Conservation (phyloP, 2,113 vertebrate species). For the Amphiprion ocellaris region DNA sequence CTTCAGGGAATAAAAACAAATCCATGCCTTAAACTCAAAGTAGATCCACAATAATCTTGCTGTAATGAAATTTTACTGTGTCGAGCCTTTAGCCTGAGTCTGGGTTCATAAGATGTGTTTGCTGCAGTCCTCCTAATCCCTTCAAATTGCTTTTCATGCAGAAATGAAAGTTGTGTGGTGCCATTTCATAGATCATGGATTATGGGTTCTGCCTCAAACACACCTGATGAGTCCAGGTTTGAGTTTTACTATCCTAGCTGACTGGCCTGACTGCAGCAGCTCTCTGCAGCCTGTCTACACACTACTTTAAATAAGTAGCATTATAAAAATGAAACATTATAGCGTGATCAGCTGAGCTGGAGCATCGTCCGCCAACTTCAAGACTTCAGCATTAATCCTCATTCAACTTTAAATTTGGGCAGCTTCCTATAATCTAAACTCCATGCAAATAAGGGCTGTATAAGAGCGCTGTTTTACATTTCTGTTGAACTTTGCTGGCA, state of each 20-base stretch:
- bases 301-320: constrained; percentile 6
- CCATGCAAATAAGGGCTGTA: constrained; percentile 7
- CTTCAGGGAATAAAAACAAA: constrained; percentile 46
- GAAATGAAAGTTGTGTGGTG: constrained; percentile 35
- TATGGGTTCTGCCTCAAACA: constrained; percentile 39
- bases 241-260: constrained; percentile 1
- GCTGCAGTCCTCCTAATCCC: constrained; percentile 49
- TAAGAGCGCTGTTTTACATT: constrained; percentile 29
- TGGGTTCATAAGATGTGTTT: constrained; percentile 44
- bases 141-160: constrained; percentile 54
- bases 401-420: constrained; percentile 29
- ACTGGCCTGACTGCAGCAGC: neutral
- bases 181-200: constrained; percentile 48
- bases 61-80: constrained; percentile 60
- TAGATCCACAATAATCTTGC: constrained; percentile 61
- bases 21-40: constrained; percentile 33
- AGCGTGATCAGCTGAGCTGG: neutral
- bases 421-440: constrained; percentile 16
- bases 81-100: constrained; percentile 39
- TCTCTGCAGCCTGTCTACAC: neutral
- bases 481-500: constrained; percentile 34
- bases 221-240: constrained; percentile 38
- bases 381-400: constrained; percentile 26
- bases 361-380: no score
- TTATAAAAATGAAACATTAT: neutral